phyloP scores from a whole-genome alignment of 1,140 invertebrate species.

The Drosophila lowei region DNA sequence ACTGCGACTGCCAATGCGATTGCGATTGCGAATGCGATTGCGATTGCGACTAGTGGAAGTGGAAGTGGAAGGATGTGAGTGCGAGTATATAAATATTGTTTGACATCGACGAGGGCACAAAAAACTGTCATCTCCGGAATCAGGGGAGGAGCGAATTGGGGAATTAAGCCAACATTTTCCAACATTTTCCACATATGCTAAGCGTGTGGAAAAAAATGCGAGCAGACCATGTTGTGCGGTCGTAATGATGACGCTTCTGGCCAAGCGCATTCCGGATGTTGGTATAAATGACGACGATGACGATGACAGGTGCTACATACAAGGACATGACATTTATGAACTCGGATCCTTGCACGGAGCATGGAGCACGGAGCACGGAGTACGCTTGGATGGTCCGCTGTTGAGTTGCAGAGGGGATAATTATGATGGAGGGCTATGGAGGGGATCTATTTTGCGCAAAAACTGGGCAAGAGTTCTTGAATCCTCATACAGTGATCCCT shows the following conservation, averaged over 20 bases:
- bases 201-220: slow-evolving; percentile 12
- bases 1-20: background rate
- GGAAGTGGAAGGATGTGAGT: too few relatives aligned
- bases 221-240: slow-evolving; percentile 27
- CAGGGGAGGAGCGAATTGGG: slow-evolving; percentile 27
- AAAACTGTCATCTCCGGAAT: slow-evolving; percentile 18
- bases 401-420: background rate
- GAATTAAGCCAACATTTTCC: slow-evolving; percentile 50
- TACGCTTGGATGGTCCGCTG: background rate
- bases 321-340: slow-evolving; percentile 49
- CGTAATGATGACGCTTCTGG: slow-evolving; percentile 48
- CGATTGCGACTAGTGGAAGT: too few relatives aligned
- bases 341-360: background rate
- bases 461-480: too few relatives aligned
- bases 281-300: slow-evolving; percentile 9
- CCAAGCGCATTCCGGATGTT: slow-evolving; percentile 3
- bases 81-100: slow-evolving; percentile 65
- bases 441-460: too few relatives aligned
- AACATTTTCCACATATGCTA: slow-evolving; percentile 53
- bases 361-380: background rate
- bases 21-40: background rate
- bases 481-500: background rate
- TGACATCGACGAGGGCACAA: slow-evolving; percentile 31
- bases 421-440: background rate
- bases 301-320: slow-evolving; percentile 44